Conservation (phyloP, 2,797 vertebrate genomes). For the Helostoma temminkii region DNA sequence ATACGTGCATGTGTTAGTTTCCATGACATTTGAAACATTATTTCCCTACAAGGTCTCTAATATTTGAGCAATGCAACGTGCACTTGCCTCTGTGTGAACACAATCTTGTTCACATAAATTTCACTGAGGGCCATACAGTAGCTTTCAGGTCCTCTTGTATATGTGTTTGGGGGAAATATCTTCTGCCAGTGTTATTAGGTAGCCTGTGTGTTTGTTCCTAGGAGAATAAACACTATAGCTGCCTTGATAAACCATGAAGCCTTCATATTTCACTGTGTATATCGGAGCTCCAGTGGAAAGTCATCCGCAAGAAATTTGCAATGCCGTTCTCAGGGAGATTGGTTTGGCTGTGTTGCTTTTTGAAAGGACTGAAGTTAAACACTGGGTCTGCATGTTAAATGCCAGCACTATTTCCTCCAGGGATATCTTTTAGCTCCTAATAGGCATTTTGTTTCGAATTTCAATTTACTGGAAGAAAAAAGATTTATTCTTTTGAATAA, state of each 20-base stretch:
- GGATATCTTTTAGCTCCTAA: conserved; percentile 73
- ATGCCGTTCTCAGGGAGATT: conserved; percentile 67
- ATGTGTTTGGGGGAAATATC: conserved; percentile 59
- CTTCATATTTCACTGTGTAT: conserved; percentile 75
- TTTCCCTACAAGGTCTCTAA: conserved; percentile 42
- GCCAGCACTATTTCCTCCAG: conserved; percentile 56
- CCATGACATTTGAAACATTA: conserved; percentile 14
- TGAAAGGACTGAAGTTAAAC: conserved; percentile 66
- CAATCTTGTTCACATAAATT: conserved; percentile 39
- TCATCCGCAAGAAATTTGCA: conserved; percentile 68
- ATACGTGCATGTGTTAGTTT: conserved; percentile 1
- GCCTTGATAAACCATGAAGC: conserved; percentile 77
- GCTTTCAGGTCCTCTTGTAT: conserved; percentile 45
- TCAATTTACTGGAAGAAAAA: conserved; percentile 64
- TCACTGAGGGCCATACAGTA: conserved; percentile 51
- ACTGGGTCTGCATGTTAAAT: conserved; percentile 76
- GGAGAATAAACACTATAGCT: conserved; percentile 71
- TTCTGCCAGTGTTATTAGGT: conserved; percentile 62
- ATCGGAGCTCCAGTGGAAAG: conserved; percentile 62
- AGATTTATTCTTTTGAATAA: conserved; percentile 69
- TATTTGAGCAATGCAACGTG: conserved; percentile 12
- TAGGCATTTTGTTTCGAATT: conserved; percentile 79
- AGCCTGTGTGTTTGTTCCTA: conserved; percentile 58
- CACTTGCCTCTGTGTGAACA: conserved; percentile 34
- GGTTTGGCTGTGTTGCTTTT: conserved; percentile 67